phyloP scores from a whole-genome alignment of 2,888 invertebrate species.

The Chrysolina americana region DNA sequence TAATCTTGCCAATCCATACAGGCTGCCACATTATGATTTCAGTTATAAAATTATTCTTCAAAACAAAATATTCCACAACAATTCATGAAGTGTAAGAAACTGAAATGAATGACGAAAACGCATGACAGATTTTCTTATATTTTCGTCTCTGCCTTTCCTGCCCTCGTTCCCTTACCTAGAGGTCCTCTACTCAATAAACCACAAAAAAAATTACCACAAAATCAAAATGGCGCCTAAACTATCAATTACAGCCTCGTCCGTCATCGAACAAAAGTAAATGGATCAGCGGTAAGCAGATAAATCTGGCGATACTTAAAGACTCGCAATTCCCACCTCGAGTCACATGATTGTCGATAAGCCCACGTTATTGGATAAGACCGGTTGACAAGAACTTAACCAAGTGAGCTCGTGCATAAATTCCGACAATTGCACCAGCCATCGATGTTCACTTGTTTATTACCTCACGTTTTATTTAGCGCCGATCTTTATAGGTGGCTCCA shows the following conservation, averaged over 20 bases:
- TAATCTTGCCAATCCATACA: too few species aligned
- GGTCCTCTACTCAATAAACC: background rate
- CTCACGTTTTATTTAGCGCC: constrained; percentile 57
- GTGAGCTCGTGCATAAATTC: constrained; percentile 54
- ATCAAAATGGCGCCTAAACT: constrained; percentile 24
- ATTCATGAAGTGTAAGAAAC: too few species aligned
- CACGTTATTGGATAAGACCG: constrained; percentile 58
- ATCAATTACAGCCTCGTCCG: background rate
- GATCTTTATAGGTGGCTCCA: constrained; percentile 64
- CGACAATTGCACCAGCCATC: constrained; percentile 63
- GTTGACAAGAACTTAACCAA: constrained; percentile 58
- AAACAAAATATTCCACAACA: too few species aligned
- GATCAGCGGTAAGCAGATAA: constrained; percentile 36
- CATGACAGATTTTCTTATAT: too few species aligned
- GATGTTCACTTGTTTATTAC: constrained; percentile 63
- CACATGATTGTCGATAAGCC: constrained; percentile 55
- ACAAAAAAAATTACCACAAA: background rate
- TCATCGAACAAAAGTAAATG: constrained; percentile 27
- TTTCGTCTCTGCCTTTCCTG: too few species aligned
- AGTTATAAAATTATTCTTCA: too few species aligned
- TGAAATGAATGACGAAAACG: too few species aligned
- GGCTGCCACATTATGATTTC: too few species aligned
- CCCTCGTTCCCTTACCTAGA: too few species aligned
- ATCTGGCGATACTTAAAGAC: constrained; percentile 34
- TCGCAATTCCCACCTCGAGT: constrained; percentile 59